Conservation (phyloP, 2,888 invertebrate species). For the Periphyllus acericola region DNA sequence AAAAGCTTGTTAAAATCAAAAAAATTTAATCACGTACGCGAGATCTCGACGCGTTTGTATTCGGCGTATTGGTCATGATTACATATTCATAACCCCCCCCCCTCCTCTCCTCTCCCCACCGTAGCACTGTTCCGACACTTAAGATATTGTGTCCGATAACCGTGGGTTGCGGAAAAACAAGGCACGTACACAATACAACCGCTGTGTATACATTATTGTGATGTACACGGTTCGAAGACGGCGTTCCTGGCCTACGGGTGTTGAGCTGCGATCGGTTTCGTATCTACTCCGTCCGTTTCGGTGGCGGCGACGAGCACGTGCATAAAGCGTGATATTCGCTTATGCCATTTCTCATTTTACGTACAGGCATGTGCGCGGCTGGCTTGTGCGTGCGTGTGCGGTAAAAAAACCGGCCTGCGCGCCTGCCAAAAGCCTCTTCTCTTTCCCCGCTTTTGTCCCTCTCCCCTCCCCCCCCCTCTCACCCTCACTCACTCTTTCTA, state of each 20-base stretch:
- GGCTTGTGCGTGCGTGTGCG: not conserved
- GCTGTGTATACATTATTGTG: too few species aligned
- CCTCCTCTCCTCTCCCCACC: too few species aligned
- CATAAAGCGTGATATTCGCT: slow-evolving; percentile 54
- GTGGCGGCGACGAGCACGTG: slow-evolving; percentile 42
- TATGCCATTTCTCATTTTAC: slow-evolving; percentile 52
- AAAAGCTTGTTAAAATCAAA: not conserved
- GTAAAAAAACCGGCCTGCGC: slow-evolving; percentile 28
- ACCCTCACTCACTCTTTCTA: not conserved
- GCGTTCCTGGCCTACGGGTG: not conserved
- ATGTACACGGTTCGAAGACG: not conserved
- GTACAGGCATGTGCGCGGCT: slow-evolving; percentile 1
- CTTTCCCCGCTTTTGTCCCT: not conserved
- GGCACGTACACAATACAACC: too few species aligned
- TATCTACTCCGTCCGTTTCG: not conserved
- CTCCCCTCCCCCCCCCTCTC: not conserved
- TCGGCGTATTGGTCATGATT: too few species aligned
- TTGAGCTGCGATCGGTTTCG: not conserved
- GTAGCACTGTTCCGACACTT: too few species aligned
- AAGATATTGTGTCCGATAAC: too few species aligned
- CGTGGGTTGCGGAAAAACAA: too few species aligned
- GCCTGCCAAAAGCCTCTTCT: slow-evolving; percentile 33
- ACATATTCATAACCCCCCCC: too few species aligned
- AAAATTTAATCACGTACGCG: not conserved
- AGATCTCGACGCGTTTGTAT: not conserved